phyloP scores from a whole-genome alignment of 1,140 invertebrate genomes.

The Hyphantria cunea region DNA sequence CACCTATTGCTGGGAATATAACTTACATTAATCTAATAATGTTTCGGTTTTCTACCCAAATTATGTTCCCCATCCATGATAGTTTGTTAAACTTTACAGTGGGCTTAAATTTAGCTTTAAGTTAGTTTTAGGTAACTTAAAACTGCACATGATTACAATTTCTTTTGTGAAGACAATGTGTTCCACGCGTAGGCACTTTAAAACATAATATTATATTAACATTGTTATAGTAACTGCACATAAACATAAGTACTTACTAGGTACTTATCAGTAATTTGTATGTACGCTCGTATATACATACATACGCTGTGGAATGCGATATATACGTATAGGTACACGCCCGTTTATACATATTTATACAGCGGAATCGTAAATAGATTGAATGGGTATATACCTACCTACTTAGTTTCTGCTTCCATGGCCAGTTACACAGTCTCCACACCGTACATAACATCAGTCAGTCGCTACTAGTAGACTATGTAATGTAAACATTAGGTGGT shows the following conservation, averaged over 20 bases:
- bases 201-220: neutral
- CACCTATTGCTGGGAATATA: too few relatives aligned
- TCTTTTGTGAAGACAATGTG: neutral
- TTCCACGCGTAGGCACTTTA: neutral
- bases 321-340: conserved; percentile 48
- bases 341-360: conserved; percentile 53
- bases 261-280: conserved; percentile 63
- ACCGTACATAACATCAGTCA: conserved; percentile 53
- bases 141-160: too few relatives aligned
- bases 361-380: conserved; percentile 78
- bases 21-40: too few relatives aligned
- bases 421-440: conserved; percentile 60
- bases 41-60: too few relatives aligned
- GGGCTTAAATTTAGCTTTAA: too few relatives aligned
- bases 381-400: conserved; percentile 73
- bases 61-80: too few relatives aligned
- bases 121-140: too few relatives aligned
- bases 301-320: conserved; percentile 73
- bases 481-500: conserved; percentile 78
- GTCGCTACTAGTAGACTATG: conserved; percentile 54
- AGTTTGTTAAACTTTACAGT: too few relatives aligned
- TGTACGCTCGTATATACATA: conserved; percentile 61
- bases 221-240: conserved; percentile 20
- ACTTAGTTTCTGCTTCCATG: conserved; percentile 70
- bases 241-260: conserved; percentile 22